Conservation (phyloP, 2,113 vertebrate species). For the Otus sunia region DNA sequence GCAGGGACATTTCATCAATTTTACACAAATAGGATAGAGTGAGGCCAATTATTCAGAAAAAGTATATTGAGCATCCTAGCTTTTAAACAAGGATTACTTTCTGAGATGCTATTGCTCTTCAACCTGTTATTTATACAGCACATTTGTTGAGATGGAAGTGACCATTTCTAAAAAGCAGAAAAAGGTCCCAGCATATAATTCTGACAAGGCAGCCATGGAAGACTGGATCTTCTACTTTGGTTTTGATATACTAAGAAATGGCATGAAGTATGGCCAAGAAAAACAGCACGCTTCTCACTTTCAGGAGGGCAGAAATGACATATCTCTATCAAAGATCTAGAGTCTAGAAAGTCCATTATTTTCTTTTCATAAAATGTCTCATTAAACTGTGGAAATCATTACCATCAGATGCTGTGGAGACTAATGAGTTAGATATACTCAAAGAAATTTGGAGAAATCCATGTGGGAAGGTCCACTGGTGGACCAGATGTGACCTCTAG, state of each 20-base stretch:
- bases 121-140: background rate
- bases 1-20: background rate
- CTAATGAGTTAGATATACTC: background rate
- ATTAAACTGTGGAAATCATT: background rate
- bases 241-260: background rate
- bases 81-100: background rate
- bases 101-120: background rate
- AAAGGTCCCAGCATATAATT: background rate
- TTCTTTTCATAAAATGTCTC: background rate
- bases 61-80: background rate
- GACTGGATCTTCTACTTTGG: background rate
- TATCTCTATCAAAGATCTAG: background rate
- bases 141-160: background rate
- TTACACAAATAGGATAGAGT: background rate
- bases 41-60: background rate
- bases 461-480: background rate
- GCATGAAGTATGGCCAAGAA: background rate
- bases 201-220: background rate
- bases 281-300: background rate
- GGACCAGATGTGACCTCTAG: background rate
- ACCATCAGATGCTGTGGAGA: background rate
- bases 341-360: background rate
- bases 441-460: background rate
- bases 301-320: background rate
- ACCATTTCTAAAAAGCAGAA: background rate